Conservation (phyloP, 2,113 vertebrate genomes). For the Pipra filicauda region DNA sequence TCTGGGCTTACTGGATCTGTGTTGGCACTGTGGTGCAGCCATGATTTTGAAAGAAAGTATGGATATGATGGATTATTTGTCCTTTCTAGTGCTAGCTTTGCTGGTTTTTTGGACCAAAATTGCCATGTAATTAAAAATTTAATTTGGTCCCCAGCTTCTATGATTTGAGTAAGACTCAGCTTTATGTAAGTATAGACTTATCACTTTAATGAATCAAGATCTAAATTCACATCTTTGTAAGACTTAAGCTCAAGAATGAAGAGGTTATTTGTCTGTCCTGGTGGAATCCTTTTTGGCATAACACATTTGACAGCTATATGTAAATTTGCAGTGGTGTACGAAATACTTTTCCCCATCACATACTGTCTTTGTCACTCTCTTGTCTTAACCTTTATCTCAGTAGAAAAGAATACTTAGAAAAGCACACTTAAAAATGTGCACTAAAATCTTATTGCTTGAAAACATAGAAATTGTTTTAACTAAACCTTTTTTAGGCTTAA, state of each 20-base stretch:
- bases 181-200: not conserved
- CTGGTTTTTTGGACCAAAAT: not conserved
- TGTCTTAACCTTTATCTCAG: not conserved
- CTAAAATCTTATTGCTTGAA: not conserved
- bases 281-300: not conserved
- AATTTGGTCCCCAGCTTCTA: not conserved
- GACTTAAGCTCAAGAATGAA: not conserved
- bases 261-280: conserved; percentile 20
- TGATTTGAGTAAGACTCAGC: not conserved
- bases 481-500: not conserved
- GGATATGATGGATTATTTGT: not conserved
- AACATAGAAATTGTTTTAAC: not conserved
- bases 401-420: conserved; percentile 29
- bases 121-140: not conserved
- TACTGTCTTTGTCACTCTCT: not conserved
- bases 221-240: not conserved
- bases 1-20: not conserved
- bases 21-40: not conserved
- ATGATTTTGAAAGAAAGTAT: not conserved
- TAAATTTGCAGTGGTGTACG: not conserved
- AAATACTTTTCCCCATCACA: not conserved
- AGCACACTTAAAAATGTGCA: not conserved
- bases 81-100: not conserved
- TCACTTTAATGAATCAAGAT: not conserved
- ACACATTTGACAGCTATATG: conserved; percentile 20